Percentiles rank a stretch among this genome's conserved stretches.
These are phyloP conservation scores for Frieseomelitta varia DNA, from an alignment of 1,140 invertebrate species.

Conservation along the genomic window DNA sequence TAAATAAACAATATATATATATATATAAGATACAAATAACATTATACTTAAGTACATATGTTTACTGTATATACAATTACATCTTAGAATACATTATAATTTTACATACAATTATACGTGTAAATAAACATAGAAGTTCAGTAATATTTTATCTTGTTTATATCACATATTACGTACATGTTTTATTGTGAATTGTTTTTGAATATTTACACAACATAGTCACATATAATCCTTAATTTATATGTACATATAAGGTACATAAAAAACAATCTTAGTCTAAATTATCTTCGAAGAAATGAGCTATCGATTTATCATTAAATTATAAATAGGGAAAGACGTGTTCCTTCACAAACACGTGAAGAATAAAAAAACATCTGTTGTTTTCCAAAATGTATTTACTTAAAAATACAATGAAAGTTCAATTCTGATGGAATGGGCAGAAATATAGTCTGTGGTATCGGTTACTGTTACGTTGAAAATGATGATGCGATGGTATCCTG, in stretches of 20 bases:
- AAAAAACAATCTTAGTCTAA: constrained; percentile 30
- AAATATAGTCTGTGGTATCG: constrained; percentile 70
- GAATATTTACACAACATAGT: constrained; percentile 34
- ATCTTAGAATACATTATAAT: constrained; percentile 44
- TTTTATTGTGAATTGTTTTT: constrained; percentile 27
- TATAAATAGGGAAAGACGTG: constrained; percentile 56
- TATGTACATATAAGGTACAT: constrained; percentile 30
- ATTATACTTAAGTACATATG: constrained; percentile 44
- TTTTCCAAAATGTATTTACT: constrained; percentile 77
- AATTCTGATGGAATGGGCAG: constrained; percentile 75
- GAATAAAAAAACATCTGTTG: constrained; percentile 67
- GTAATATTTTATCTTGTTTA: constrained; percentile 30
- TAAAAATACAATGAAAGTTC: constrained; percentile 76
- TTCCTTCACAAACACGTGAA: constrained; percentile 61
- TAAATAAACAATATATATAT: no score
- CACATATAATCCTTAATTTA: constrained; percentile 33
- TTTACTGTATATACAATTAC: constrained; percentile 46
- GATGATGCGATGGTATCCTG: constrained; percentile 72
- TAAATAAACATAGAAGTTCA: constrained; percentile 56
- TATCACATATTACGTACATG: constrained; percentile 45
- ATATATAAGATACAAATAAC: constrained; percentile 43
- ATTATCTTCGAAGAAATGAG: constrained; percentile 24
- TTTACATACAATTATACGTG: constrained; percentile 48
- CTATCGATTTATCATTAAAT: constrained; percentile 35
- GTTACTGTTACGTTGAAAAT: constrained; percentile 64